Evolutionary conservation across 2,797 vertebrate genomes (phyloP).

Genomic region (Rhincodon typus): DNA sequence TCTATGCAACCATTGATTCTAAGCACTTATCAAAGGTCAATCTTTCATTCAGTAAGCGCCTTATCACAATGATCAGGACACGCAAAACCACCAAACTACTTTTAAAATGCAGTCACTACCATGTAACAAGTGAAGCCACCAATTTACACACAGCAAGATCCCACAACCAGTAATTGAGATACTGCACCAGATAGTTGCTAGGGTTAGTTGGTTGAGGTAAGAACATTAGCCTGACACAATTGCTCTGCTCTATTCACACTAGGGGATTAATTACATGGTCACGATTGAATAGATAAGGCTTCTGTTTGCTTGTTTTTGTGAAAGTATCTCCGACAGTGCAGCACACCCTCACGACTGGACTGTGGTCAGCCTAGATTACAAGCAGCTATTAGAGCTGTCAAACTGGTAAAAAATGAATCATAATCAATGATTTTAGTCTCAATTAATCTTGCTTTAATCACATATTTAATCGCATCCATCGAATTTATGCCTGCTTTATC

Average conservation of each 20-base stretch:
- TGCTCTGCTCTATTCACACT: background rate
- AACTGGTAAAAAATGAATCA: constrained; percentile 4
- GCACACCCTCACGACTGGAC: background rate
- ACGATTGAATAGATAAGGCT: background rate
- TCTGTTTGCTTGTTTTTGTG: background rate
- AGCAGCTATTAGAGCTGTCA: background rate
- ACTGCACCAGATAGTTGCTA: background rate
- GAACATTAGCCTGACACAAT: background rate
- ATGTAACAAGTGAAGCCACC: background rate
- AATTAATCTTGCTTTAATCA: constrained; percentile 18
- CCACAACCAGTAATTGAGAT: too few species aligned
- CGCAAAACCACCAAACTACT: background rate
- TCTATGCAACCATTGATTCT: too few species aligned
- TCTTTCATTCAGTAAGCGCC: background rate
- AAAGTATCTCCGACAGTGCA: background rate
- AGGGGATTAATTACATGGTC: background rate
- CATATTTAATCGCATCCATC: background rate
- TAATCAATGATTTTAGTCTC: background rate
- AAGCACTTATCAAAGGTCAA: background rate
- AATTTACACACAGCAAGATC: background rate
- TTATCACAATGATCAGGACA: background rate
- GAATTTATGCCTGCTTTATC: background rate
- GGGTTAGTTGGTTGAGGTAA: background rate
- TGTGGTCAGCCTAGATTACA: background rate
- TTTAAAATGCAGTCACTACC: background rate